Conservation (phyloP, 2,797 vertebrate species). For the Euthynnus affinis region DNA sequence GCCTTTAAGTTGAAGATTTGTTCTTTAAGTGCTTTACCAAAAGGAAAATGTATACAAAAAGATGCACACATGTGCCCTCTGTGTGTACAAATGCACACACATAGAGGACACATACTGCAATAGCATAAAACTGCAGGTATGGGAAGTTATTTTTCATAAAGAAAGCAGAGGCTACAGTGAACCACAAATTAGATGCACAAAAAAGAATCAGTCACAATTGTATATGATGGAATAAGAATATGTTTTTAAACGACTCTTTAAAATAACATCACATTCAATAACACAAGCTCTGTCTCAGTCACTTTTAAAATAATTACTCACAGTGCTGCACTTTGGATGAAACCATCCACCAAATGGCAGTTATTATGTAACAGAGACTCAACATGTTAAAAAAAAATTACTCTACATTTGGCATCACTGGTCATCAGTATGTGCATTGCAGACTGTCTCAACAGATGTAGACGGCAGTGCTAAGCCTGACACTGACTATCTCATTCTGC, state of each 20-base stretch:
- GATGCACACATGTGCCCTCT: too few species aligned
- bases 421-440: slow-evolving; percentile 29
- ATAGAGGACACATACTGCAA: not conserved
- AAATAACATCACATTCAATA: slow-evolving; percentile 30
- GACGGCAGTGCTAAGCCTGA: slow-evolving; percentile 27
- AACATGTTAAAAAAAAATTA: slow-evolving; percentile 7
- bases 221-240: slow-evolving; percentile 10
- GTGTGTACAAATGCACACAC: not conserved
- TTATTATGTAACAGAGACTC: slow-evolving; percentile 46
- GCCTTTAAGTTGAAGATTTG: slow-evolving; percentile 3
- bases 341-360: slow-evolving; percentile 41
- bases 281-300: not conserved
- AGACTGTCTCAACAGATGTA: slow-evolving; percentile 44
- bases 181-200: slow-evolving; percentile 18
- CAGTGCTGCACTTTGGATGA: slow-evolving; percentile 20
- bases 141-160: slow-evolving; percentile 23
- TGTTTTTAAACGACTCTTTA: not conserved
- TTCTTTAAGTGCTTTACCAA: not conserved
- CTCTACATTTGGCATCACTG: slow-evolving; percentile 37
- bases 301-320: slow-evolving; percentile 27
- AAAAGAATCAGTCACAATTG: slow-evolving; percentile 20
- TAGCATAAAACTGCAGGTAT: slow-evolving; percentile 7
- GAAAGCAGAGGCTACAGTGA: slow-evolving; percentile 21
- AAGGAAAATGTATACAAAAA: not conserved
- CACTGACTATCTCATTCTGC: slow-evolving; percentile 1